A percentile compares a stretch with the other conserved stretches of the same genome.
Evolutionary conservation across 2,888 invertebrate species (phyloP).

Genomic region (Monoplex corrugatus): DNA sequence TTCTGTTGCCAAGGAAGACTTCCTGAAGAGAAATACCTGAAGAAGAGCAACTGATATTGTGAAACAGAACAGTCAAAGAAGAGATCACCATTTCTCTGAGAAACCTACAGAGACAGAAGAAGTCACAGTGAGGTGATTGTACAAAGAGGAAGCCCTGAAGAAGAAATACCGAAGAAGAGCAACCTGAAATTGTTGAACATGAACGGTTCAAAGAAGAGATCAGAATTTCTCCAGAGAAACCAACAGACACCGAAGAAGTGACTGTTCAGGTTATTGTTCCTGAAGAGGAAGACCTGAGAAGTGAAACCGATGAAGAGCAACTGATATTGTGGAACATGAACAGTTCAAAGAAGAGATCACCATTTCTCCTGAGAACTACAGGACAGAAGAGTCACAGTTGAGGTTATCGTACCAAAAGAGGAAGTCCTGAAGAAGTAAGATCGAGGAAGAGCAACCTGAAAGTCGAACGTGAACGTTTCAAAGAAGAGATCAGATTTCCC

Average conservation of each 20-base stretch:
- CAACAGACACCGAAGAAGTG: background rate
- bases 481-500: too few species aligned
- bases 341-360: slow-evolving; percentile 48
- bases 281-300: too few species aligned
- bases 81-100: slow-evolving; percentile 46
- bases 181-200: slow-evolving; percentile 29
- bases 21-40: slow-evolving; percentile 35
- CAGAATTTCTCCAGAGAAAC: slow-evolving; percentile 42
- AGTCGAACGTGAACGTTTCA: too few species aligned
- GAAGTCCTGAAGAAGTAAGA: background rate
- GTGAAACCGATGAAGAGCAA: slow-evolving; percentile 34
- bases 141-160: slow-evolving; percentile 32
- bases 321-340: background rate
- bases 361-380: slow-evolving; percentile 21
- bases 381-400: slow-evolving; percentile 38
- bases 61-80: slow-evolving; percentile 16
- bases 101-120: slow-evolving; percentile 42
- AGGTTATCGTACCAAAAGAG: slow-evolving; percentile 7
- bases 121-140: background rate
- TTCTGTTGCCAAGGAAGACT: slow-evolving; percentile 36
- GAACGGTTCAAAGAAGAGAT: slow-evolving; percentile 50
- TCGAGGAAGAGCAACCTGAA: background rate
- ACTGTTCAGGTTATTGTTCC: slow-evolving; percentile 30
- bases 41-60: slow-evolving; percentile 20
- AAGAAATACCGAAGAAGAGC: slow-evolving; percentile 48